These are phyloP conservation scores for Aldabrachelys gigantea DNA, from an alignment of 2,113 vertebrate species.

Conservation along the genomic window DNA sequence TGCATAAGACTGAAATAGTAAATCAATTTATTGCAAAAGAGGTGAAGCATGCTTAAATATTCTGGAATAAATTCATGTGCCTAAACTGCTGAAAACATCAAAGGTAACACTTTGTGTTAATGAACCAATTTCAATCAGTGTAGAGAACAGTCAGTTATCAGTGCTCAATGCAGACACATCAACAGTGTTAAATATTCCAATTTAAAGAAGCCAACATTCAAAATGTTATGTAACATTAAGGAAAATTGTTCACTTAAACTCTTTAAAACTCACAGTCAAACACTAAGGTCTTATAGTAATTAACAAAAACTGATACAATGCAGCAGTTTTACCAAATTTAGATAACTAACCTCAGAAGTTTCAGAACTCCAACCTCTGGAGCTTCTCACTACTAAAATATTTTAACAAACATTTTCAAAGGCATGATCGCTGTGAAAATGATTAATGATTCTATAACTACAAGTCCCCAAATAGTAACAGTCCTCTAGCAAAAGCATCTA, in stretches of 20 bases:
- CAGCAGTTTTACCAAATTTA: background rate
- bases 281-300: background rate
- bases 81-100: background rate
- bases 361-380: background rate
- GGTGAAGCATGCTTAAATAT: fast-evolving
- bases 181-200: background rate
- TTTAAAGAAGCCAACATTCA: background rate
- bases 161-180: background rate
- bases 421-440: background rate
- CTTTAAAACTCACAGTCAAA: background rate
- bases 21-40: background rate
- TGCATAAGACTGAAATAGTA: background rate
- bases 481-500: fast-evolving
- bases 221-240: background rate
- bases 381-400: background rate
- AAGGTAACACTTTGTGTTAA: background rate
- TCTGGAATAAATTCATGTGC: fast-evolving
- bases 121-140: background rate
- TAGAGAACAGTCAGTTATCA: fast-evolving
- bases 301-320: background rate
- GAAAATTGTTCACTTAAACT: background rate
- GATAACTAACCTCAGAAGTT: background rate
- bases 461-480: background rate
- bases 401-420: background rate
- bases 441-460: background rate